Evolutionary conservation across 2,113 vertebrate species (phyloP), one percentile per base, ranked within the genome.

Genomic region (Nothoprocta pentlandii): DNA sequence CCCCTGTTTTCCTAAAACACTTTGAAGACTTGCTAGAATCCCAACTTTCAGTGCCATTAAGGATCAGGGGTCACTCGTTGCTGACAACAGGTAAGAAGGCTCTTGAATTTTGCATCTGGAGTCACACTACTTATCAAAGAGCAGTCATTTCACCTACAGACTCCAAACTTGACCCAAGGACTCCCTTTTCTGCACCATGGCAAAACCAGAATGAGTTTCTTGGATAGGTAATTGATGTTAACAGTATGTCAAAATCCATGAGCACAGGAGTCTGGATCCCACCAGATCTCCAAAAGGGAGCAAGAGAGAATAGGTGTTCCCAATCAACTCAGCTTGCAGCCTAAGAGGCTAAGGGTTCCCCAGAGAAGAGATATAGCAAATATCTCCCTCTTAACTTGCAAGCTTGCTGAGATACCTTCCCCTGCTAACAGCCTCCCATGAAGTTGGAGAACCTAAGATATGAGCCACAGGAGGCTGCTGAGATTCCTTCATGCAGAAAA

Each of bases 41-140:
- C 26, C 1, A 9, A 17, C 10, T 11, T 13, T 8, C 64, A 78
- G 41, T 4, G 46, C 77, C 77, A 4, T 2, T 73, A 7, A 11
- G 58, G 36, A 6, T 12, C 42, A 14, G n/a, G 12, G 12, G 15
- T 16, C 2, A 3, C 67, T 6, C 32, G 7, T 4, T 23, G 16
- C 47, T 34, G 20, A 8, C n/a, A 16, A 1, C 68, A 80, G 80
- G 21, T n/a, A 41, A 28, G n/a, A 41, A 83, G 3, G 6, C 47
- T 54, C 56, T 41, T 3, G 32, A 34, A 42, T 12, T 26, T 0
- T 15, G 12, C 1, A 4, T 13, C 8, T 28, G 7, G 28, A n/a
- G 8, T 12, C 21, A 8, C 3, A 22, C 13, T 5, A 0, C 2
- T 59, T 58, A 56, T 3, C 56, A 41, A 0, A 1, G 20, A 51